Base-by-base conservation (phyloP, 1,140 invertebrate genomes). In the Heliconius nattereri region DNA sequence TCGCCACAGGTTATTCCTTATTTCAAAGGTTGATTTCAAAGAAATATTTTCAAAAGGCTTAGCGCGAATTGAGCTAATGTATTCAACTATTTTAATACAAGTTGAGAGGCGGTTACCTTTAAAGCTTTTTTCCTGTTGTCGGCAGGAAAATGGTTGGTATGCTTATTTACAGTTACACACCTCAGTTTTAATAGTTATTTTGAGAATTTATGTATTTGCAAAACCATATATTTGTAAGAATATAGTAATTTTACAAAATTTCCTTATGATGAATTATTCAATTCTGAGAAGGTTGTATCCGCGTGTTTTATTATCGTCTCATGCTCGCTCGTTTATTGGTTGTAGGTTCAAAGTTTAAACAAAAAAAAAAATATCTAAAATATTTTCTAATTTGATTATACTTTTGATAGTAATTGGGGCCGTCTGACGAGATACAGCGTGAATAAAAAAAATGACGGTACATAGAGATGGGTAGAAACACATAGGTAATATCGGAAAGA, bases 11-110 rank as follows among this genome's bases (percentile, higher is more conserved):
- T 66, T 66, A 66, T 66, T 66, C 60, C 60, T 26, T 29, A 66
- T 66, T 66, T 29, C 26, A 66, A 66, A 66, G 23, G n/a, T 29
- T 26, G 9, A 66, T 29, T 66, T 66, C 60, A 6, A 66, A 66
- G 60, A 66, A 66, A 29, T 29, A 66, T 26, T 66, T 29, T 66
- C 11, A 66, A 66, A 66, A 66, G 60, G 60, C 26, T 66, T 66
- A 66, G 2, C 23, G 60, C 23, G 60, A 66, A 66, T 16, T 66
- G 23, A 26, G 8, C 23, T 26, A 26, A 66, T 66, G 13, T 66
- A 66, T 29, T 66, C 54, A 60, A n/a, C 54, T 60, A 60, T 60
- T 60, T 45, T 13, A 45, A 45, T 45, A 16, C 54, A 60, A 60
- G 9, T 45, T 16, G 40, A 45, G 40, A 45, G 40, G 20, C 8